Evolutionary conservation across 2,113 vertebrate genomes (phyloP).

Genomic region (Strix uralensis): DNA sequence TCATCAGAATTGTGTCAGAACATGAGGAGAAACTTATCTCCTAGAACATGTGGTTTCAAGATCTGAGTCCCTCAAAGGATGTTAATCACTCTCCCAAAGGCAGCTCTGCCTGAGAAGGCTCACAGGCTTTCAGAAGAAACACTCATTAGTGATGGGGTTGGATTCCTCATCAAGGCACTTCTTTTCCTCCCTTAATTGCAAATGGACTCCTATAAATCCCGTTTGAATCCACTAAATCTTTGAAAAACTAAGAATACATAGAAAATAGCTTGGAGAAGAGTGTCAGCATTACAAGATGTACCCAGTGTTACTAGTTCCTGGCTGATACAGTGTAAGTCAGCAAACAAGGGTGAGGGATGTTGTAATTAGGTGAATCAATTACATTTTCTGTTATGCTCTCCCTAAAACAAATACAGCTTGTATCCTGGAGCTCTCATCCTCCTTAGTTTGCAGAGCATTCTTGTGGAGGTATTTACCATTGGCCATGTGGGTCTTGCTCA

Average conservation of each 20-base stretch:
- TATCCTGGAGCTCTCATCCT: neutral
- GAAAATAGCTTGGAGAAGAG: neutral
- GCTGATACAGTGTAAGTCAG: neutral
- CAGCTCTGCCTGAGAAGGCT: neutral
- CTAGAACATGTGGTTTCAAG: neutral
- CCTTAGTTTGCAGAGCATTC: neutral
- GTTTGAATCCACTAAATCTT: neutral
- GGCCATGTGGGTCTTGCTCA: neutral
- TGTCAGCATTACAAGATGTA: neutral
- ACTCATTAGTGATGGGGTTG: neutral
- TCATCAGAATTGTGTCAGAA: neutral
- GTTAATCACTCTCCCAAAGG: neutral
- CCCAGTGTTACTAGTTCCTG: neutral
- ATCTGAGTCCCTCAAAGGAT: neutral
- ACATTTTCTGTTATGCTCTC: neutral
- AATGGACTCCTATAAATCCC: neutral
- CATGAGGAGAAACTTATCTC: neutral
- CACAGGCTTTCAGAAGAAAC: neutral
- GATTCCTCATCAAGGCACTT: neutral
- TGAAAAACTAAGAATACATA: neutral
- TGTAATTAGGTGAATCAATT: neutral
- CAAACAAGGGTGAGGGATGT: neutral
- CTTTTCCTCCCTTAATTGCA: neutral
- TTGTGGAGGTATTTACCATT: neutral
- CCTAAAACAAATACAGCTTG: neutral